Evolutionary conservation across 2,797 vertebrate species (phyloP).

Genomic region (Crocodylus rhombifer): DNA sequence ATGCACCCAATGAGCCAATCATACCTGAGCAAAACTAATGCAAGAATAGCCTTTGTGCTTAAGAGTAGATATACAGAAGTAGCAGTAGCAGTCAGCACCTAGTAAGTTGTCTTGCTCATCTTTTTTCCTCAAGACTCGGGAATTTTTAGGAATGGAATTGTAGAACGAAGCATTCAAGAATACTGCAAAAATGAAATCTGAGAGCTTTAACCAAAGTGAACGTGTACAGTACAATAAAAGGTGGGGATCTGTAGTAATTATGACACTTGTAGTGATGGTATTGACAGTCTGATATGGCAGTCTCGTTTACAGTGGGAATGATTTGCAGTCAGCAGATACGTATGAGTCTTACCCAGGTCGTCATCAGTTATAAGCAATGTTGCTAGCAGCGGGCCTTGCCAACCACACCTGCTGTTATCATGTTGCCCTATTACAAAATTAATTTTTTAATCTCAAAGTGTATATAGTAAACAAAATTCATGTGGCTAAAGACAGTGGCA

Average conservation of each 20-base stretch:
- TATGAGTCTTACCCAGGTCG: neutral
- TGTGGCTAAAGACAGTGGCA: neutral
- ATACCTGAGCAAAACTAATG: neutral
- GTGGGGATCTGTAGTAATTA: neutral
- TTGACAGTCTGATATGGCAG: slow-evolving; percentile 37
- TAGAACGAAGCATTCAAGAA: neutral
- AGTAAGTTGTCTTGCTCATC: neutral
- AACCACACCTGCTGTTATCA: neutral
- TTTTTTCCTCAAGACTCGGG: neutral
- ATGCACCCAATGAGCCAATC: neutral
- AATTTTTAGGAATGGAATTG: neutral
- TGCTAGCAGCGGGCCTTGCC: neutral
- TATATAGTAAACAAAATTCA: neutral
- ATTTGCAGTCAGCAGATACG: slow-evolving; percentile 55
- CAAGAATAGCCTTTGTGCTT: neutral
- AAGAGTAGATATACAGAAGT: neutral
- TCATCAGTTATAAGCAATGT: slow-evolving; percentile 9
- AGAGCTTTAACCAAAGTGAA: neutral
- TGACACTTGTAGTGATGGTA: neutral
- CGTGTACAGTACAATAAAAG: neutral
- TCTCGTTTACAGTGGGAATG: slow-evolving; percentile 23
- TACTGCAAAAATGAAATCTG: neutral
- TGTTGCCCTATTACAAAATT: neutral
- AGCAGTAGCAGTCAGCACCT: neutral
- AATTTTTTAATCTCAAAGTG: slow-evolving; percentile 26